Base-by-base conservation (phyloP, 2,113 vertebrate species). In the Sturnira hondurensis region DNA sequence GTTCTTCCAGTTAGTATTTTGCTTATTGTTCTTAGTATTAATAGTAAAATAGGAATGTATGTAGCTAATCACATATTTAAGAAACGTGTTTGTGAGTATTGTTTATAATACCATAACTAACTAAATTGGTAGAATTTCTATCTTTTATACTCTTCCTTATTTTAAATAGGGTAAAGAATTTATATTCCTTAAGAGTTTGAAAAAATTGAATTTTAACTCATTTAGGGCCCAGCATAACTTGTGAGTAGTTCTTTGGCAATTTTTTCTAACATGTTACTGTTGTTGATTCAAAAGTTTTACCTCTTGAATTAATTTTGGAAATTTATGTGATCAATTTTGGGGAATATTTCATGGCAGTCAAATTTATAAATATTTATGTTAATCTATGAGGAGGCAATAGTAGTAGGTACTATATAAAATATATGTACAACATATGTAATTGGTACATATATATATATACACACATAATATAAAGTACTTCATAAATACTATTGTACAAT, bases 261-360 rank as follows among this genome's bases (percentile, higher is more conserved):
- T 54, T 90, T 87, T 80, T 61, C 7, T 47, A 63, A 70, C 1
- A 4, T 61, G 5, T 68, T 94, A 7, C 45, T 70, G 73, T 38
- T 63, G 71, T 45, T 71, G 20, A 77, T n/a, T 41, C 17, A 86
- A 14, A 36, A 83, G 24, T n/a, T 70, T 41, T 58, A 36, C 12
- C 14, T 52, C 41, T 91, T 81, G 19, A 80, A 71, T 56, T 80
- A 92, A 58, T 77, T 96, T 89, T 67, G n/a, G n/a, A 52, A 88
- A 85, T 47, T 10, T 19, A 33, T 26, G 11, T 74, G 12, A 76
- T 93, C 14, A 52, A 15, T 81, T 88, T 93, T 58, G 28, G 68
- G 93, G 89, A 87, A 31, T 50, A 11, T 67, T 65, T 22, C 0
- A 92, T 50, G 20, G 1, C 10, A 84, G 7, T 70, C 38, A 56